Percentiles rank a stretch among this genome's conserved stretches.
Evolutionary conservation across 92 coral and sea anemone species (phyloP).

Genomic region (Umimayanthus kanabou): DNA sequence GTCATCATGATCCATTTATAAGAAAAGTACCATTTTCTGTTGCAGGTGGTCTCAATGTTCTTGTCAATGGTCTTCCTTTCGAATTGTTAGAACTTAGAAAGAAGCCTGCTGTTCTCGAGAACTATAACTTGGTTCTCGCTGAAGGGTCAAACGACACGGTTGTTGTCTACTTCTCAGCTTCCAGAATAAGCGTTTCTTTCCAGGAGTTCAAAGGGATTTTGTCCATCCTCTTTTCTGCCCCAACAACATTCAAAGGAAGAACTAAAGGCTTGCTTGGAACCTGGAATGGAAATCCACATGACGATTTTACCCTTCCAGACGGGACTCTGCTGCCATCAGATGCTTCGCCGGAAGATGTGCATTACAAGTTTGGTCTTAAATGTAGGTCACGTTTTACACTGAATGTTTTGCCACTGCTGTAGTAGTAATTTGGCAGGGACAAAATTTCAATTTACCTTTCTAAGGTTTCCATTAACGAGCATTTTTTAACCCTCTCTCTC

Average conservation of each 20-base stretch:
- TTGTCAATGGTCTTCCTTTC: slow-evolving; percentile 23
- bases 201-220: slow-evolving; percentile 46
- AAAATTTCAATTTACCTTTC: no score
- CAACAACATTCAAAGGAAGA: slow-evolving; percentile 51
- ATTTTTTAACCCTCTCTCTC: no score
- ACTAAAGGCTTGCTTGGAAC: slow-evolving; percentile 81
- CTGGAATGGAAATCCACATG: slow-evolving; percentile 73
- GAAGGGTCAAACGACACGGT: slow-evolving; percentile 15
- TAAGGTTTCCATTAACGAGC: no score
- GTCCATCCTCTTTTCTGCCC: slow-evolving; percentile 59
- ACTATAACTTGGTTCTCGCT: slow-evolving; percentile 25
- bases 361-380: slow-evolving; percentile 73
- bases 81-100: slow-evolving; percentile 1
- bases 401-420: no score
- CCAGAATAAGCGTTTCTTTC: slow-evolving; percentile 57
- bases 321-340: slow-evolving; percentile 65
- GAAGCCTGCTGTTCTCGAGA: slow-evolving; percentile 20
- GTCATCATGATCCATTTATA: no score
- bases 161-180: slow-evolving; percentile 40
- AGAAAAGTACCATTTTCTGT: not conserved
- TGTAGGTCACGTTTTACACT: slow-evolving; percentile 52
- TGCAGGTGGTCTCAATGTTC: slow-evolving; percentile 33
- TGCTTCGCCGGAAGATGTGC: slow-evolving; percentile 67
- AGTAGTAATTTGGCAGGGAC: no score
- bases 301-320: slow-evolving; percentile 67